Base-by-base conservation (phyloP, 2,797 vertebrate genomes). In the Lutjanus argentimaculatus region DNA sequence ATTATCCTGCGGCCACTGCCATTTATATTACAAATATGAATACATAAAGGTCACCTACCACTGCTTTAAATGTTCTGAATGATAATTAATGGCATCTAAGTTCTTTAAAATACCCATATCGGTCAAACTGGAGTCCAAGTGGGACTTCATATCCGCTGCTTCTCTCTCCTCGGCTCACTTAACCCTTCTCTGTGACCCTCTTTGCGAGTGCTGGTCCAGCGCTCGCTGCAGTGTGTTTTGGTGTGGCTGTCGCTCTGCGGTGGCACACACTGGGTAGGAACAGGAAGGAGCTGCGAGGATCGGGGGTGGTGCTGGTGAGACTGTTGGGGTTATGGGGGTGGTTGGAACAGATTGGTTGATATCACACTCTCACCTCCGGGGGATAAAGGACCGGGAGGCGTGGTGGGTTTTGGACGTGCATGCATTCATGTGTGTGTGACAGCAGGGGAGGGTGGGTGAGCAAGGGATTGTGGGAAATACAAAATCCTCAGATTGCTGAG, bases 311-410 rank as follows among this genome's bases (percentile, higher is more conserved):
- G 79, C 73, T 67, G 78, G 53, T 49, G 86, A 67, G 87, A 68
- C 79, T 73, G 84, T 9, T n/a, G 51, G 84, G 90, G 90, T 88
- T 83, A 83, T 9, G 45, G 53, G 71, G 89, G 83, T 56, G 83
- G 83, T 22, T 78, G 87, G 78, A 91, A 86, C 91, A 92, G 92
- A 95, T 91, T 93, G 93, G 89, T 84, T 90, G 91, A 91, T 90
- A 91, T 91, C 91, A 89, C 91, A 83, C 87, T 84, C 80, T 86
- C 87, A 87, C 91, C 91, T 85, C 79, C 51, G 14, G 89, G 88
- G 78, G 83, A 84, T 67, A 68, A 74, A 76, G 67, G 80, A 74
- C 57, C 53, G 1, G 82, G 65, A 83, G 84, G 80, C n/a, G 11
- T 74, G 69, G 79, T 30, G 76, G 43, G 71, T 67, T 51, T 66